Evolutionary conservation across 2,113 vertebrate species (phyloP), one percentile per base, ranked within the genome.

Genomic region (Ochotona curzoniae): DNA sequence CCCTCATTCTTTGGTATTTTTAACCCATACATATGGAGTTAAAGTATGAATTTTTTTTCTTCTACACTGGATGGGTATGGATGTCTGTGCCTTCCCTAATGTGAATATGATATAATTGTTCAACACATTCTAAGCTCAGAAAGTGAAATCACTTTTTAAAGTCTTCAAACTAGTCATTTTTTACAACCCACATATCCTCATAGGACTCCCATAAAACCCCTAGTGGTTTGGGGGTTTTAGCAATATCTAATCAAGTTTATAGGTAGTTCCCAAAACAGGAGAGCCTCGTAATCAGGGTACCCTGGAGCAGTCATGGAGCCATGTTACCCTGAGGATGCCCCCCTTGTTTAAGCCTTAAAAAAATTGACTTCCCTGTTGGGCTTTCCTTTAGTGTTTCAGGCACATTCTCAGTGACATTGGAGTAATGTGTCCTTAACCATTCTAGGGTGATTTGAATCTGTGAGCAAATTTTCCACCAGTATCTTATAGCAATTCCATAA

Each of bases 401-500:
- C 12, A 61, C 69, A 49, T 79, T 79, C 38, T 57, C 76, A 92
- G 25, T 78, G 78, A 84, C 67, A 89, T 84, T 51, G 26, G 25
- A 9, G 20, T 73, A 11, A n/a, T 17, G 79, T n/a, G 51, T 85
- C 49, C 44, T 74, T 83, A 14, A 26, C 30, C 26, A 73, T 73
- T 92, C 47, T 57, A 30, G 67, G 20, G 21, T 85, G 26, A 67
- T 89, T 75, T 75, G 35, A 81, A 69, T 85, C 49, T 57, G 26
- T 88, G 32, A 64, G 79, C 14, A 60, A n/a, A 23, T 67, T 84
- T 15, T 75, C 0, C 51, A 61, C 67, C 71, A 80, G 28, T 60
- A 60, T 67, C 76, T 87, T 79, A 54, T 66, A 32, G 25, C 28
- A 79, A 21, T 83, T 92, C 30, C 79, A 92, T 47, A 80, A 38